Evolutionary conservation across 2,888 invertebrate genomes (phyloP).

Genomic region (Aphidius colemani): DNA sequence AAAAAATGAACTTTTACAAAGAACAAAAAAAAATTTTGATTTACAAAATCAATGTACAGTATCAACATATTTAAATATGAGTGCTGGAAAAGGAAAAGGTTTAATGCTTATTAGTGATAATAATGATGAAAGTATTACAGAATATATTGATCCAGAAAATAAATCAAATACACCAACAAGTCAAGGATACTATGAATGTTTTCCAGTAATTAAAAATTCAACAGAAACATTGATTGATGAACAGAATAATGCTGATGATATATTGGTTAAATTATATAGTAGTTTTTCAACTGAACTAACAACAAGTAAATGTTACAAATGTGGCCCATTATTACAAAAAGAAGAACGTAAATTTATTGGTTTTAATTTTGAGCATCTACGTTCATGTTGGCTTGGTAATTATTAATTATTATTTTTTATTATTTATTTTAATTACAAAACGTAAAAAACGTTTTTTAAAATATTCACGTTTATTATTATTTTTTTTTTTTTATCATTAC

Average conservation of each 20-base stretch:
- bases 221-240: conserved; percentile 4
- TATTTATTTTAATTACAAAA: too few relatives aligned
- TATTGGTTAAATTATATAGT: conserved; percentile 40
- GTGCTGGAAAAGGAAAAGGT: conserved; percentile 42
- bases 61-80: conserved; percentile 55
- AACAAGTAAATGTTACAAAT: conserved; percentile 42
- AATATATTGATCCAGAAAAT: conserved; percentile 40
- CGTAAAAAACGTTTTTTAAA: too few relatives aligned
- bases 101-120: conserved; percentile 33
- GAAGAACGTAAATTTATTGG: conserved; percentile 32
- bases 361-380: conserved; percentile 44
- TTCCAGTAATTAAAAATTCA: conserved; percentile 20
- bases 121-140: conserved; percentile 32
- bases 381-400: conserved; percentile 48
- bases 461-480: too few relatives aligned
- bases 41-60: conserved; percentile 25
- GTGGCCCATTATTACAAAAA: conserved; percentile 42
- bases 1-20: conserved; percentile 41
- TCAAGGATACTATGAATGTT: conserved; percentile 47
- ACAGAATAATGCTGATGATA: conserved; percentile 32
- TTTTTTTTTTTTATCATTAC: too few relatives aligned
- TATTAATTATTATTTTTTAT: too few relatives aligned
- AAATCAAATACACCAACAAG: conserved; percentile 11
- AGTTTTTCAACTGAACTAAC: conserved; percentile 44
- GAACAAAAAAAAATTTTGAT: conserved; percentile 38